phyloP scores from a whole-genome alignment of 2,888 invertebrate species.

The Ormyrus rosae region DNA sequence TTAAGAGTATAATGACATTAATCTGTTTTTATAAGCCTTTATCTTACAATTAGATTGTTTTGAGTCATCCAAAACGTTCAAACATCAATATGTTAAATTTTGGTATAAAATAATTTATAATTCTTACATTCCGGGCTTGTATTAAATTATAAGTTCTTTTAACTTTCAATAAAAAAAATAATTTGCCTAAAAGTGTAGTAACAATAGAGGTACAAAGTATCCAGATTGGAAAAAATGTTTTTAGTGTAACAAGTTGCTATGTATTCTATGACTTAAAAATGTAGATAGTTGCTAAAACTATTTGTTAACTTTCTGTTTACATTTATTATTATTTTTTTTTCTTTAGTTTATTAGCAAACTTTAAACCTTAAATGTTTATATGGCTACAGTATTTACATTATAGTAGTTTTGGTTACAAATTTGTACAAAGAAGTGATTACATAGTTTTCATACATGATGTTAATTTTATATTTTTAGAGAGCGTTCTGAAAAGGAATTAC shows the following conservation, averaged over 20 bases:
- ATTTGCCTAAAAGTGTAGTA: conserved; percentile 30
- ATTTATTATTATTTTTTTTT: background rate
- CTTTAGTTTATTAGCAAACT: too few relatives aligned
- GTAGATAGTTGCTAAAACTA: conserved; percentile 48
- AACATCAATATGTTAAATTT: conserved; percentile 56
- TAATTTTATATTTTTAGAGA: too few relatives aligned
- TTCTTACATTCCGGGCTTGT: conserved; percentile 44
- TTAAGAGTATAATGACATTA: conserved; percentile 36
- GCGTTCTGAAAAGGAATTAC: too few relatives aligned
- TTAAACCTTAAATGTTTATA: too few relatives aligned
- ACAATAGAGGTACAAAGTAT: conserved; percentile 36
- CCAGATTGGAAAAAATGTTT: conserved; percentile 39
- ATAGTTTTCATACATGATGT: too few relatives aligned
- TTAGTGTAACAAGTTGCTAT: conserved; percentile 41
- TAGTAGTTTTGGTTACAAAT: too few relatives aligned
- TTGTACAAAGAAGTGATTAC: too few relatives aligned
- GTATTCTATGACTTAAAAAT: conserved; percentile 52
- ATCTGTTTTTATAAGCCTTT: conserved; percentile 70
- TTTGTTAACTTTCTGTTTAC: conserved; percentile 51
- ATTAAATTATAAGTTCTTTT: conserved; percentile 16
- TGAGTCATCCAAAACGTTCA: conserved; percentile 68
- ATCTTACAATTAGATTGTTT: conserved; percentile 57
- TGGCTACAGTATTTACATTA: too few relatives aligned
- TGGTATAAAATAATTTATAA: conserved; percentile 33
- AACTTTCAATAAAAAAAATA: conserved; percentile 11